Evolutionary conservation across 2,888 invertebrate genomes (phyloP).

Genomic region (Pelosia muscerda): DNA sequence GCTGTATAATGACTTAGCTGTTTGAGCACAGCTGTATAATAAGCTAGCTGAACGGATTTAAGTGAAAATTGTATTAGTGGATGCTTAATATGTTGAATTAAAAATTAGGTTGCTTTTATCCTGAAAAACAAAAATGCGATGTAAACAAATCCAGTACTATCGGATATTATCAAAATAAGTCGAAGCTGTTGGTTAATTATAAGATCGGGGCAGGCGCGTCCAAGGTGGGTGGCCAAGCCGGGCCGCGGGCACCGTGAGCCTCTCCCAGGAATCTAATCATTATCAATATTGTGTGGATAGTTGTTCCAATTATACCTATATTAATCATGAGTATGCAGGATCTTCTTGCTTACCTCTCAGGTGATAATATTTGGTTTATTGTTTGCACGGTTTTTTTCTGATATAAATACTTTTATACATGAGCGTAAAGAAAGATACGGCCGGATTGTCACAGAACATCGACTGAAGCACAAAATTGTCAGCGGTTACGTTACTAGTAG

Average conservation of each 20-base stretch:
- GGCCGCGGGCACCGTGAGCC: slow-evolving; percentile 60
- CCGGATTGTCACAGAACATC: too few relatives aligned
- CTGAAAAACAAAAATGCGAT: slow-evolving; percentile 3
- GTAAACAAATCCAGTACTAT: slow-evolving; percentile 64
- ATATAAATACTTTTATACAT: too few relatives aligned
- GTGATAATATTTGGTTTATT: slow-evolving; percentile 25
- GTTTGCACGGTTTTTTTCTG: slow-evolving; percentile 6
- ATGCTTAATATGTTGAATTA: too few relatives aligned
- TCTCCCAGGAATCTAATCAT: slow-evolving; percentile 67
- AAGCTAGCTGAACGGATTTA: background rate
- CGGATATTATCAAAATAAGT: slow-evolving; percentile 71
- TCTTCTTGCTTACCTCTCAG: slow-evolving; percentile 46
- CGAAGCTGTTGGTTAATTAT: slow-evolving; percentile 71
- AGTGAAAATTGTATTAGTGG: background rate
- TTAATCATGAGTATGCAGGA: slow-evolving; percentile 59
- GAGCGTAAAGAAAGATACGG: too few relatives aligned
- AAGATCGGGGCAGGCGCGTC: slow-evolving; percentile 60
- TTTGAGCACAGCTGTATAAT: too few relatives aligned
- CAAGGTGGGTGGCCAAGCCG: slow-evolving; percentile 71
- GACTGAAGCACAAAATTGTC: too few relatives aligned
- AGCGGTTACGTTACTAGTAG: too few relatives aligned
- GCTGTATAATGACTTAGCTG: too few relatives aligned
- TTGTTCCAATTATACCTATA: slow-evolving; percentile 58
- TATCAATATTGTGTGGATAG: slow-evolving; percentile 65
- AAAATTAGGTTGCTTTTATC: too few relatives aligned